Conservation (phyloP, 1,140 invertebrate species). For the Pachyrhynchus sulphureomaculatus region DNA sequence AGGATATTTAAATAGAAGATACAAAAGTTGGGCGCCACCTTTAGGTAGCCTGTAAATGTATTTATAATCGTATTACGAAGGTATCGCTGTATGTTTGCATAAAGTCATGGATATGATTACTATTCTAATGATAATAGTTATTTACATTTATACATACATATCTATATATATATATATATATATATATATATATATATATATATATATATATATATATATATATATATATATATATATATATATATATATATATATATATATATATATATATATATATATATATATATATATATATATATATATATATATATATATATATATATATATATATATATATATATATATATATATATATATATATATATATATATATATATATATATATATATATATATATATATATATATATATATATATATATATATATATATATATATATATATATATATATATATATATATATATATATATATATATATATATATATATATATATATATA, state of each 20-base stretch:
- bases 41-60: no score
- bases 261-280: constrained; percentile 7
- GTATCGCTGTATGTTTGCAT: no score
- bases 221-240: constrained; percentile 7
- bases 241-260: not conserved
- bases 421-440: constrained; percentile 7
- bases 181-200: constrained; percentile 6
- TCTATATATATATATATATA: no score
- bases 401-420: constrained; percentile 7
- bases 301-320: constrained; percentile 7
- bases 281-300: constrained; percentile 7
- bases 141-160: not conserved
- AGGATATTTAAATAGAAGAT: no score
- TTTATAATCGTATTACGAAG: no score
- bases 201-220: constrained; percentile 7
- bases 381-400: not conserved
- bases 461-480: not conserved
- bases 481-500: not conserved
- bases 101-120: no score
- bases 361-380: not conserved
- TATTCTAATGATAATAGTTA: not conserved
- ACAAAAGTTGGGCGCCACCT: no score
- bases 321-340: constrained; percentile 5
- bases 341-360: constrained; percentile 7
- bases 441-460: constrained; percentile 3